phyloP scores from a whole-genome alignment of 2,888 invertebrate genomes.

The Philopedon plagiatum region DNA sequence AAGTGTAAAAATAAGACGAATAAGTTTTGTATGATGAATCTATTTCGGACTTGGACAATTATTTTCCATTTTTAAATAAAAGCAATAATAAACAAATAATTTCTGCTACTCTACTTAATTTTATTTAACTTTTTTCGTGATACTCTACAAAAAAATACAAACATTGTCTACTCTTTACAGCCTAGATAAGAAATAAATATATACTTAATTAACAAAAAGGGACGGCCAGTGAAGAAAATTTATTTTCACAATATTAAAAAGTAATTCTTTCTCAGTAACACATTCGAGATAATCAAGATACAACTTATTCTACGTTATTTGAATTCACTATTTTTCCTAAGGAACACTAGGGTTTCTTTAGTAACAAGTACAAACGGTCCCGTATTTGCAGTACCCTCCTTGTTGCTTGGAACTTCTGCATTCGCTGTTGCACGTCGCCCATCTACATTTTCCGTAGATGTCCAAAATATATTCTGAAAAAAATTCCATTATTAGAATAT shows the following conservation, averaged over 20 bases:
- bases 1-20: too few species aligned
- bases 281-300: background rate
- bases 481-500: too few species aligned
- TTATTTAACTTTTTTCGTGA: background rate
- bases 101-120: background rate
- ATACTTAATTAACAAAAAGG: background rate
- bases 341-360: background rate
- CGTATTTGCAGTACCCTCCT: slow-evolving; percentile 39
- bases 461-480: slow-evolving; percentile 32
- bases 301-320: too few species aligned
- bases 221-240: background rate
- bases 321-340: background rate
- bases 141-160: background rate
- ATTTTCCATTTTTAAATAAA: background rate
- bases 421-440: slow-evolving; percentile 19
- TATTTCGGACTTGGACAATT: background rate
- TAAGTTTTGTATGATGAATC: background rate
- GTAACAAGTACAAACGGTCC: slow-evolving; percentile 35
- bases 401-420: slow-evolving; percentile 23
- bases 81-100: background rate
- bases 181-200: background rate
- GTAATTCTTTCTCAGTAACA: background rate
- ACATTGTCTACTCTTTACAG: background rate
- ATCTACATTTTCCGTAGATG: slow-evolving; percentile 25
- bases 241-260: too few species aligned